Evolutionary conservation across 1,140 invertebrate genomes (phyloP), one percentile per base, ranked within the genome.

Genomic region (Pemphigus obesinymphae): DNA sequence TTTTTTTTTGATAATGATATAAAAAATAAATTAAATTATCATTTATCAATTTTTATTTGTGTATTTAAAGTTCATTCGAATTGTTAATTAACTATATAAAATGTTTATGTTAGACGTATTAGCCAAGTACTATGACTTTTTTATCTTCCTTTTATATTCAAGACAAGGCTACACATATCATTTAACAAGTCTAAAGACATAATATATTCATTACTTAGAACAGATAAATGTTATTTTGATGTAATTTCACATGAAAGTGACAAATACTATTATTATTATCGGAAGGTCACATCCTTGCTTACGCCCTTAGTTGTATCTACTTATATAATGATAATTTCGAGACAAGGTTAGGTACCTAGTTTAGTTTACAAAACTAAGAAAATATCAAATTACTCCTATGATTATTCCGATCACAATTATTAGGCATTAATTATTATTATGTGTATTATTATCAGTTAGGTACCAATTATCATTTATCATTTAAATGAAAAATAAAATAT

Each of bases 231-330:
- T 73, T 26, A 72, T 72, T 73, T 73, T 45, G 15, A 80, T 45
- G 76, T 80, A 61, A 80, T 80, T 45, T 80, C 55, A 63, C 37
- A 80, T 29, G 37, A 80, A 80, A 80, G 76, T 80, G 23, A 61
- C 55, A 58, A 61, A 76, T 76, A 76, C 7, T 53, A 53, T 53
- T 6, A 55, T 23, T 23, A 73, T 63, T 80, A 78, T 43, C 13
- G 37, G 53, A 80, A 80, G 76, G 76, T 80, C 76, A 63, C 23
- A 80, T 80, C 76, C 76, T 80, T 80, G 76, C 55, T 58, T 15
- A 80, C 37, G 76, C 76, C 76, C 76, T 80, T 61, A 80, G 40
- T 45, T 40, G 76, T 80, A 45, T 70, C 11, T 45, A 70, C 68
- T 70, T 40, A 31, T n/a, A n/a, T 73, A 40, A 61, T 31, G 31